Conservation (phyloP, 2,888 invertebrate species). For the Sinodicranocentrus sp. region DNA sequence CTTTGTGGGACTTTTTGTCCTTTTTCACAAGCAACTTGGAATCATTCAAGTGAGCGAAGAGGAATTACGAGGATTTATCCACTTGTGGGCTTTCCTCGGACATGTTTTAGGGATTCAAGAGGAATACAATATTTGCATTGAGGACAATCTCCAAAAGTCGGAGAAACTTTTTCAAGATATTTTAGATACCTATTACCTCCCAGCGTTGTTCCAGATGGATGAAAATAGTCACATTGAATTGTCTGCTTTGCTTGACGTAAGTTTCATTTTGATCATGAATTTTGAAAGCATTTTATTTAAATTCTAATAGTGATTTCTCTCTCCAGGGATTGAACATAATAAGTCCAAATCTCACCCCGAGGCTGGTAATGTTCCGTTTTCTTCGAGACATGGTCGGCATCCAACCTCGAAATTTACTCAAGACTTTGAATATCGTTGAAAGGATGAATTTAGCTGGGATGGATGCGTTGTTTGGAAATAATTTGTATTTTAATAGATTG, state of each 20-base stretch:
- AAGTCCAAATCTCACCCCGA: neutral
- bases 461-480: constrained; percentile 30
- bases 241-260: constrained; percentile 30
- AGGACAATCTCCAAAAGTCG: constrained; percentile 17
- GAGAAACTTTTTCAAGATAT: constrained; percentile 2
- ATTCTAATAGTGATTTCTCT: neutral
- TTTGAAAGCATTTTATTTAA: neutral
- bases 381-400: constrained; percentile 31
- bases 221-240: constrained; percentile 29
- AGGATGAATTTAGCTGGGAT: constrained; percentile 17
- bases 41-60: constrained; percentile 37
- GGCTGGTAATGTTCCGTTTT: constrained; percentile 14
- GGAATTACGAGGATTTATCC: constrained; percentile 69
- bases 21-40: constrained; percentile 80
- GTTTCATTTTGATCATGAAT: neutral
- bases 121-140: constrained; percentile 71
- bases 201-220: constrained; percentile 31
- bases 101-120: constrained; percentile 72
- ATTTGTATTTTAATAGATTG: constrained; percentile 28
- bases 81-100: constrained; percentile 74
- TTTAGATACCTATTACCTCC: neutral
- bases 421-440: neutral
- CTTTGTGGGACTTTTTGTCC: constrained; percentile 87
- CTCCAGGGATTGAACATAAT: constrained; percentile 16
- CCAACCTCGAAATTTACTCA: neutral